Conservation (phyloP, 2,797 vertebrate species). For the Vultur gryphus region DNA sequence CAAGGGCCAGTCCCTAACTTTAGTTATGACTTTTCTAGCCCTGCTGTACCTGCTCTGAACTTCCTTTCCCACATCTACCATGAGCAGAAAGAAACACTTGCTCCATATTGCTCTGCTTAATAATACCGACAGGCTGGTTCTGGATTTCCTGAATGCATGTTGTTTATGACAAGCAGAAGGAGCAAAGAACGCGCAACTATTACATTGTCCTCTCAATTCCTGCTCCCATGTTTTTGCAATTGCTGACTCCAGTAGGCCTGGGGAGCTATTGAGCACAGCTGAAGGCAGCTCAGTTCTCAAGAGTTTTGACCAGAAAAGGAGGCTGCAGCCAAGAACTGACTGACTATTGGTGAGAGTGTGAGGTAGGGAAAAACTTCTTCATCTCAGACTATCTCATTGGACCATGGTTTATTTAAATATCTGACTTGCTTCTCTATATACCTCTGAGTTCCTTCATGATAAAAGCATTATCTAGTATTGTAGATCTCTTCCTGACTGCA, state of each 20-base stretch:
- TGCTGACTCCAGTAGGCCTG: background rate
- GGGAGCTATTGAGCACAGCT: background rate
- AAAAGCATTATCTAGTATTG: background rate
- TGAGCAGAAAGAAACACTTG: background rate
- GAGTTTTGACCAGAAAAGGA: background rate
- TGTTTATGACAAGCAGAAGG: background rate
- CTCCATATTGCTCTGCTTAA: background rate
- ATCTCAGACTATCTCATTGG: background rate
- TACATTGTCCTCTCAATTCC: background rate
- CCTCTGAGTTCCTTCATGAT: background rate
- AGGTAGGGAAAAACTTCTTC: background rate
- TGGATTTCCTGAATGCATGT: background rate
- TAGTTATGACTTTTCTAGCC: background rate
- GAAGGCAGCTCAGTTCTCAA: background rate
- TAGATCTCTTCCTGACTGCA: background rate
- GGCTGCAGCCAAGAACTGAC: background rate
- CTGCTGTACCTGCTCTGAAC: background rate
- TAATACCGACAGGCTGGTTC: background rate
- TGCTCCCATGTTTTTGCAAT: background rate
- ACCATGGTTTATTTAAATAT: background rate
- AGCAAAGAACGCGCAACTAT: background rate
- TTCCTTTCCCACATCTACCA: background rate
- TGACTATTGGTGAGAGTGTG: background rate
- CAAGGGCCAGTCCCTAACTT: background rate
- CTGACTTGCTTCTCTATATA: background rate